phyloP scores from a whole-genome alignment of 1,140 invertebrate genomes.

The Rhagoletis pomonella region DNA sequence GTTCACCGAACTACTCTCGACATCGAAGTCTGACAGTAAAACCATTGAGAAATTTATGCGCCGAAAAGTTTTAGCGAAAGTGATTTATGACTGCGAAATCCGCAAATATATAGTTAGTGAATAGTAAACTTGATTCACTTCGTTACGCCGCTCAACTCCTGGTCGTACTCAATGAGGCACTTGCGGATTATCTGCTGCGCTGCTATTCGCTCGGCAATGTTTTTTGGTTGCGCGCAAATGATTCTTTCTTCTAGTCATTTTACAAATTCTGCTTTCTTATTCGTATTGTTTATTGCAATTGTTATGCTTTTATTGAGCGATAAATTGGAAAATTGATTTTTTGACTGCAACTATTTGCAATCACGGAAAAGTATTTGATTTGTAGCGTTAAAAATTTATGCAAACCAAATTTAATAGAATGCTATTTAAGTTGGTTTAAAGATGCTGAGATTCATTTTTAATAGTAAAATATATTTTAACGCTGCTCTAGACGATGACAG shows the following conservation, averaged over 20 bases:
- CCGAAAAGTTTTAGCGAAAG: constrained; percentile 46
- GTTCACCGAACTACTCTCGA: not conserved
- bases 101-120: constrained; percentile 17
- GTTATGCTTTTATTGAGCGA: constrained; percentile 32
- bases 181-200: constrained; percentile 1
- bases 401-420: too few species aligned
- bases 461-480: too few species aligned
- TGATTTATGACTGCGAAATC: constrained; percentile 48
- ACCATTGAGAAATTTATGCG: constrained; percentile 42
- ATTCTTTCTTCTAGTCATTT: not conserved
- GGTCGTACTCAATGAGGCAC: not conserved
- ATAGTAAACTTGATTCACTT: not conserved
- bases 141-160: not conserved
- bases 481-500: too few species aligned
- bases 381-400: not conserved
- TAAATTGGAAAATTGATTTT: constrained; percentile 45
- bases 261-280: not conserved
- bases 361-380: not conserved
- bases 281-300: constrained; percentile 6
- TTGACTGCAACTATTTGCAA: constrained; percentile 22
- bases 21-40: not conserved
- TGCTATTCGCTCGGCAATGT: not conserved
- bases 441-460: too few species aligned
- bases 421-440: too few species aligned
- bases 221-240: constrained; percentile 6